Base-by-base conservation (phyloP, 2,797 vertebrate genomes). In the Sebastes alutus region DNA sequence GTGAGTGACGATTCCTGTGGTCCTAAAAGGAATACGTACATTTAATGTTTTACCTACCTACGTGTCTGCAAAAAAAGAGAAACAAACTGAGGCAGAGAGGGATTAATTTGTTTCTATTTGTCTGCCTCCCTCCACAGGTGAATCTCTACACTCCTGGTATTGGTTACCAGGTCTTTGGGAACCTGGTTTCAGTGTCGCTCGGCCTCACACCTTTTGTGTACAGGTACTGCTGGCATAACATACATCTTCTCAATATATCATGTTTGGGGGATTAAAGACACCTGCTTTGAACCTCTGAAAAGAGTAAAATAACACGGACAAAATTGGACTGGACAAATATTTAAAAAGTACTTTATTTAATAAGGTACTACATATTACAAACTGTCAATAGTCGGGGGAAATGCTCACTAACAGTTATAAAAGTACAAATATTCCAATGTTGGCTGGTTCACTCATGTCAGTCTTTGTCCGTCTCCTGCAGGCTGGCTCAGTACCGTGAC, bases 101-200 rank as follows among this genome's bases (percentile, higher is more conserved):
- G 9, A 68, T 3, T 2, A n/a, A 73, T 5, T 13, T 2, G 20
- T n/a, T 27, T 38, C 5, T 6, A 6, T 23, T 46, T 14, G 4
- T 69, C 9, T 52, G 29, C 32, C 8, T 82, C 16, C 58, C 29
- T 71, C 0, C 75, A 89, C 86, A 99, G 98, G 98, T 99, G 42
- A 99, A 99, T 90, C 97, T 95, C 81, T 97, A 97, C 87, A 96
- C 96, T 72, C 98, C 98, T 83, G 98, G 98, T 81, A 98, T 99
- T 38, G 98, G 98, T 30, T 99, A 99, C 89, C 98, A 99, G 94
- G 95, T 99, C 75, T 99, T 99, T 94, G 98, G 98, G 74, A 99
- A 99, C 59, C 80, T 97, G 87, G 95, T 98, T 46, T 96, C 98
- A 27, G 92, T 98, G 77, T 96, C 97, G 14, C 94, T 99, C 78